Base-by-base conservation (phyloP, 2,888 invertebrate species). In the Melanchra persicariae region DNA sequence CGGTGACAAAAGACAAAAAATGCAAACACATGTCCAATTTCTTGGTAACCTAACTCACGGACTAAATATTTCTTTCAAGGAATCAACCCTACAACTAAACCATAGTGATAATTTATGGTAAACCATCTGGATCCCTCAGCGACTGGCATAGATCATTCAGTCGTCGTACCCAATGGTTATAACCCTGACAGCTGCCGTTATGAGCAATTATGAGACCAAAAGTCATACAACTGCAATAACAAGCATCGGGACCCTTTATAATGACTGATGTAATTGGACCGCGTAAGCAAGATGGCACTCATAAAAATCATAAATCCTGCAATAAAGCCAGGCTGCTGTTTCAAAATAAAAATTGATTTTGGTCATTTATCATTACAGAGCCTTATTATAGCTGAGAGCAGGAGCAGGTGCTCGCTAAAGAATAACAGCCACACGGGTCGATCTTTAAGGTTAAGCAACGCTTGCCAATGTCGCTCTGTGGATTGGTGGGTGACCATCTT, bases 201-300 rank as follows among this genome's bases (percentile, higher is more conserved):
- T 49, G 47, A 65, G 37, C 71, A 65, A 66, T 66, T 22, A 75
- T 10, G 47, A 34, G 17, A 49, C 43, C 24, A 45, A 70, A 75
- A 60, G 59, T 71, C 60, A 65, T 45, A 51, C 45, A 68, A 66
- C 79, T 79, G 79, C 77, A 79, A 79, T 84, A 82, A 82, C 76
- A 76, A 70, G 68, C 77, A 81, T 66, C 55, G 64, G 74, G 61
- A 37, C 7, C 77, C 43, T 43, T 34, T 43, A 22, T 66, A 72
- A 72, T 75, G 55, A 76, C 67, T 22, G 49, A 49, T 76, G 49
- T 67, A 67, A 76, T 76, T 72, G 65, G 47, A 34, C 54, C n/a
- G 34, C 47, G 24, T 19, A 57, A 57, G 34, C 64, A 70, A 74
- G 74, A 63, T 63, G 52, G 45, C 74, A 22, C 37, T 74, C 71